Percentiles rank a stretch among this genome's conserved stretches.
Conservation (phyloP, 1,140 invertebrate genomes). For the Eufriesea mexicana region DNA sequence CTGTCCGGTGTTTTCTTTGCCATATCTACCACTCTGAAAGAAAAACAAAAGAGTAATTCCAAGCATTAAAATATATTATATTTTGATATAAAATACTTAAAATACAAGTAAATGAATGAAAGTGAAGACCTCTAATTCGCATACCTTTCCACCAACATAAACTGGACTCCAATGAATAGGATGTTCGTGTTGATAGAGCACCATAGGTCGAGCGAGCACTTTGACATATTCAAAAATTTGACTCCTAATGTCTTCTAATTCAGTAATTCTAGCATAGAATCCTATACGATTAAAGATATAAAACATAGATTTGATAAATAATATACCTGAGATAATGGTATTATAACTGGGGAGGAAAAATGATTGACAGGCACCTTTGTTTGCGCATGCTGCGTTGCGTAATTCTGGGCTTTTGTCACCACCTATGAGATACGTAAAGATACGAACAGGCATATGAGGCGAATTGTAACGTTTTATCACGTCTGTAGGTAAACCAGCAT, state of each 20-base stretch:
- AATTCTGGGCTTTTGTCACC: constrained; percentile 94
- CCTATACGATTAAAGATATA: constrained; percentile 83
- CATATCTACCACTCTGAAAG: constrained; percentile 86
- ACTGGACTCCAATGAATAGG: constrained; percentile 95
- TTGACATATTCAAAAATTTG: constrained; percentile 96
- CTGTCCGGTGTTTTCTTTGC: constrained; percentile 87
- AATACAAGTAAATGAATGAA: background rate
- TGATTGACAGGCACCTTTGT: constrained; percentile 89
- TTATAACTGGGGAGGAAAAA: background rate
- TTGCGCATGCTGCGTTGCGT: constrained; percentile 96
- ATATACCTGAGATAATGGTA: background rate
- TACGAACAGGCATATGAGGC: constrained; percentile 94
- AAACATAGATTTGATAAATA: background rate
- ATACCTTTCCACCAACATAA: constrained; percentile 93
- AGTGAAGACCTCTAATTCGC: background rate
- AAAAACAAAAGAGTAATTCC: constrained; percentile 17
- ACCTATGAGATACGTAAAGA: constrained; percentile 98
- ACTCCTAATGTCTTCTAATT: constrained; percentile 90
- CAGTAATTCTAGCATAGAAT: constrained; percentile 93
- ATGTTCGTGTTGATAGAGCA: constrained; percentile 94
- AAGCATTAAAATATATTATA: too few relatives aligned
- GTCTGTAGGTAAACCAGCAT: constrained; percentile 93
- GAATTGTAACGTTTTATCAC: constrained; percentile 94
- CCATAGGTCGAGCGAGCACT: constrained; percentile 94
- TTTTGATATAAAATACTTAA: background rate